Conservation (phyloP, 1,140 invertebrate species). For the Drosophila funebris region DNA sequence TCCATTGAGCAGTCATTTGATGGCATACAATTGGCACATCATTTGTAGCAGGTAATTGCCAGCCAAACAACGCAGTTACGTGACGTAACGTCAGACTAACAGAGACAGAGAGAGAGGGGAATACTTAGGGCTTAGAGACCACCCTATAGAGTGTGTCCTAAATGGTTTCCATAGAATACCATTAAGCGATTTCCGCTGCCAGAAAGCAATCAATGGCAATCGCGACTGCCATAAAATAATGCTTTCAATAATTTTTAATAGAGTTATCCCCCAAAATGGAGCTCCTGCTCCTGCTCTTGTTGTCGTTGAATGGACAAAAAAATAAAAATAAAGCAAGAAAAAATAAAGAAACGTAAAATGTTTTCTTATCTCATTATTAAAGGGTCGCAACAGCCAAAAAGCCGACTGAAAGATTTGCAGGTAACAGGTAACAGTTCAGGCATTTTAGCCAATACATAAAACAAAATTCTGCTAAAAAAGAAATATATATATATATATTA, state of each 20-base stretch:
- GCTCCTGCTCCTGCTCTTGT: constrained; percentile 32
- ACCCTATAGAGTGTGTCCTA: constrained; percentile 14
- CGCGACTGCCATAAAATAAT: constrained; percentile 40
- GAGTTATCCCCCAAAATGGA: constrained; percentile 54
- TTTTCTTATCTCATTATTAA: constrained; percentile 73
- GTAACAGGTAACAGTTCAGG: constrained; percentile 37
- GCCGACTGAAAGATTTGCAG: constrained; percentile 28
- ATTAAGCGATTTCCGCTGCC: constrained; percentile 48
- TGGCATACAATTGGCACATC: constrained; percentile 69
- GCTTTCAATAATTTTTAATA: constrained; percentile 57
- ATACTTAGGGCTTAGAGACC: constrained; percentile 3
- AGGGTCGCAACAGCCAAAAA: constrained; percentile 44
- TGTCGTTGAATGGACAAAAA: constrained; percentile 10
- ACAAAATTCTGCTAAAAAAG: constrained; percentile 39
- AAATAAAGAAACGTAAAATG: constrained; percentile 52
- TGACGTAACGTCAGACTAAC: constrained; percentile 65
- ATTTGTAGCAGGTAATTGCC: constrained; percentile 51
- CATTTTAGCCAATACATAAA: constrained; percentile 50
- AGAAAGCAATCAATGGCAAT: constrained; percentile 34
- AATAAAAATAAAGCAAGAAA: background rate
- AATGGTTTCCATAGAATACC: constrained; percentile 42
- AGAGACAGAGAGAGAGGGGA: background rate
- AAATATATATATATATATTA: constrained; percentile 18
- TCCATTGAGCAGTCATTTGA: constrained; percentile 17
- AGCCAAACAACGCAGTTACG: constrained; percentile 3